Evolutionary conservation across 2,797 vertebrate species (phyloP), one percentile per base, ranked within the genome.

Genomic region (Falco cherrug): DNA sequence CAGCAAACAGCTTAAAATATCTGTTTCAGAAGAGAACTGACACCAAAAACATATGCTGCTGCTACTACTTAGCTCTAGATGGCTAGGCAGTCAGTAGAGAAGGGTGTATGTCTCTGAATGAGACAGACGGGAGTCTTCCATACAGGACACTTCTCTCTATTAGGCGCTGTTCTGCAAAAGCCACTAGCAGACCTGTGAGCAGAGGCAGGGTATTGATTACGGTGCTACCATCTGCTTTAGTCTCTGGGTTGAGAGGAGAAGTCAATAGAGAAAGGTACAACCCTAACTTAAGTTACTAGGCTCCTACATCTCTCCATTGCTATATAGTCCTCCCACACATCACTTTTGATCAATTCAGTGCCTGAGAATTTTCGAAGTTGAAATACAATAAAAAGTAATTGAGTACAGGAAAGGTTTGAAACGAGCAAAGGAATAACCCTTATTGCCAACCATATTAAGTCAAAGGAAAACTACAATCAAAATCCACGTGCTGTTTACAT

Each of bases 401-500:
- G 50, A 89, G 85, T 93, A 68, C 5, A 31, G 13, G 25, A 10
- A 77, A 16, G 56, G 28, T 60, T 92, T 78, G 80, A 90, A 92
- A 82, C 16, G 25, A 75, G 64, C 31, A 53, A 71, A 95, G 78
- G 61, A 63, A 13, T 11, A 12, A 13, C 35, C 61, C 70, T 48
- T 63, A 39, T 3, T 50, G 78, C 22, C 60, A 90, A 64, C 16
- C 13, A 4, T 64, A 31, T 54, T 74, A 93, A 54, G 33, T 84
- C 41, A 93, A 83, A 93, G 51, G 31, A 95, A 96, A 96, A 86
- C n/a, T 91, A 88, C 90, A 95, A 60, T 68, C 47, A 84, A 93
- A 95, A 85, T 83, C 82, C 84, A 81, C 41, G 45, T 80, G 83
- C 51, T 90, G 50, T 84, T 95, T 89, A 94, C 26, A 51, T 60